Conservation (phyloP, 2,888 invertebrate species). For the Campopleginae sp. region DNA sequence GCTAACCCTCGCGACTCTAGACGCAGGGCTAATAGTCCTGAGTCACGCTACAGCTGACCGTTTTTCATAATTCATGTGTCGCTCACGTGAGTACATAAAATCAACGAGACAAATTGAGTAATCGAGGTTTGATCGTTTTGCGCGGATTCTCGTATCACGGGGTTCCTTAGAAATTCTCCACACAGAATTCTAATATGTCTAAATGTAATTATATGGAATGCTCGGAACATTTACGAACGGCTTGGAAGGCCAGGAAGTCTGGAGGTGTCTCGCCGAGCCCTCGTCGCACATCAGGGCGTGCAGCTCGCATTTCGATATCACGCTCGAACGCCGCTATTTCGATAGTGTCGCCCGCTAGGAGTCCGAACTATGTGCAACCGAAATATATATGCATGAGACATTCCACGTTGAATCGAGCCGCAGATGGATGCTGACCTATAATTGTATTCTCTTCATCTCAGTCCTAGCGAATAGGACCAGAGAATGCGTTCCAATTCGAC, state of each 20-base stretch:
- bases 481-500: background rate
- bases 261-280: slow-evolving; percentile 50
- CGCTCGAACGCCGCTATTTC: slow-evolving; percentile 68
- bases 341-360: slow-evolving; percentile 67
- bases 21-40: slow-evolving; percentile 72
- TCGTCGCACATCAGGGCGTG: slow-evolving; percentile 51
- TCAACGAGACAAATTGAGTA: slow-evolving; percentile 2
- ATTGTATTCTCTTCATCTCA: background rate
- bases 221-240: slow-evolving; percentile 9
- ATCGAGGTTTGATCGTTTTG: background rate
- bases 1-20: slow-evolving; percentile 72
- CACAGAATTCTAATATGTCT: background rate
- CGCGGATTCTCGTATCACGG: background rate
- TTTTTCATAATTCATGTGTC: slow-evolving; percentile 34
- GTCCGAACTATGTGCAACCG: slow-evolving; percentile 55
- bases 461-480: no score
- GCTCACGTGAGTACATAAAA: background rate
- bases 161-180: background rate
- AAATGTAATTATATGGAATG: slow-evolving; percentile 26
- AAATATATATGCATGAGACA: background rate
- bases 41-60: slow-evolving; percentile 73
- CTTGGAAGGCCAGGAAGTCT: background rate
- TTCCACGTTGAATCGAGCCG: slow-evolving; percentile 12
- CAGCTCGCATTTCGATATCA: slow-evolving; percentile 67
- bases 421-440: background rate